A percentile compares a stretch with the other conserved stretches of the same genome.
These are phyloP conservation scores for Ennomos quercinarius DNA, from an alignment of 2,888 invertebrate species.

Conservation along the genomic window DNA sequence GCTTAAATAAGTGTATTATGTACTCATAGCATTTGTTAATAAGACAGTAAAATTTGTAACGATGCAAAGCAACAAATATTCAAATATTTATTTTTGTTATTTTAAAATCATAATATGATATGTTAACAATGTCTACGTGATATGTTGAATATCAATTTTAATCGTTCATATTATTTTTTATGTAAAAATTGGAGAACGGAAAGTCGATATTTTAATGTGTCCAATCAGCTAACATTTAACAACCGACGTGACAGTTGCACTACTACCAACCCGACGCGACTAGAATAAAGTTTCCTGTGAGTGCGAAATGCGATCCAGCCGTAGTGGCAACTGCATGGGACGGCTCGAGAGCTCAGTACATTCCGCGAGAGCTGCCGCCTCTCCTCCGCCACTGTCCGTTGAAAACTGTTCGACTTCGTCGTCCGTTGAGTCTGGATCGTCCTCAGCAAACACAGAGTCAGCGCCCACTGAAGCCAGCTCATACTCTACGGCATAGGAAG, in stretches of 20 bases:
- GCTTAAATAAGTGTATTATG: too few species aligned
- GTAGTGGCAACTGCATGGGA: slow-evolving; percentile 65
- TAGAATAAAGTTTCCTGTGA: slow-evolving; percentile 94
- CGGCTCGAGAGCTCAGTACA: slow-evolving; percentile 76
- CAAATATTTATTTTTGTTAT: slow-evolving; percentile 33
- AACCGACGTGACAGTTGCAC: slow-evolving; percentile 50
- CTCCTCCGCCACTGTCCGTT: slow-evolving; percentile 90
- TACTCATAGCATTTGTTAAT: too few species aligned
- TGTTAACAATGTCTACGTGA: slow-evolving; percentile 63
- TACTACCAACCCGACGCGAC: slow-evolving; percentile 53
- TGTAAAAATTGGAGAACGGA: slow-evolving; percentile 28
- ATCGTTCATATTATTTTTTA: slow-evolving; percentile 25
- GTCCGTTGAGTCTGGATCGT: slow-evolving; percentile 90
- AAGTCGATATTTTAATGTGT: slow-evolving; percentile 74
- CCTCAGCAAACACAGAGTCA: slow-evolving; percentile 92
- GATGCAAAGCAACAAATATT: slow-evolving; percentile 12
- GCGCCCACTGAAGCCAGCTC: slow-evolving; percentile 90
- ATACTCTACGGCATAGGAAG: slow-evolving; percentile 88
- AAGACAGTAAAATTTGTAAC: background rate
- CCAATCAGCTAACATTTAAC: slow-evolving; percentile 65
- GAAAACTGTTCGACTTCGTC: slow-evolving; percentile 94
- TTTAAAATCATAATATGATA: slow-evolving; percentile 66
- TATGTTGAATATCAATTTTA: slow-evolving; percentile 63
- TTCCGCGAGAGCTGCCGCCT: slow-evolving; percentile 65
- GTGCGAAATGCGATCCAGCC: slow-evolving; percentile 84